Evolutionary conservation across 2,797 vertebrate species (phyloP).

Genomic region (Sebastes paucispinis): DNA sequence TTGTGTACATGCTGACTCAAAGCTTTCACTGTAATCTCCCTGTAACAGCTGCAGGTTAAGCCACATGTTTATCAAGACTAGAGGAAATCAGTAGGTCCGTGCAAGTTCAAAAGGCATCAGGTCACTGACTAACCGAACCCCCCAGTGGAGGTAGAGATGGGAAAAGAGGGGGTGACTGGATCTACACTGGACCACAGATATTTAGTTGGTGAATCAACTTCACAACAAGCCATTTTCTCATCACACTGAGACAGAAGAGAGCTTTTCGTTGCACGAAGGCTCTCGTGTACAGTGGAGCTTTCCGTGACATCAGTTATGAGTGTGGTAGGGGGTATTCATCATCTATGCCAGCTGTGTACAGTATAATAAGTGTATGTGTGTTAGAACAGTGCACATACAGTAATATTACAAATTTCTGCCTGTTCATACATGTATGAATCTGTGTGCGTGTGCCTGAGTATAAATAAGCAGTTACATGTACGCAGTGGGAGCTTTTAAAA

Average conservation of each 20-base stretch:
- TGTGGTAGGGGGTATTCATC: background rate
- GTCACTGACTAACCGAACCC: slow-evolving; percentile 57
- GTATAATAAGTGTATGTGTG: background rate
- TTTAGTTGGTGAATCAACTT: slow-evolving; percentile 53
- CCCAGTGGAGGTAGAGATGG: slow-evolving; percentile 50
- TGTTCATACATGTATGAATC: background rate
- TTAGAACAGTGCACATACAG: background rate
- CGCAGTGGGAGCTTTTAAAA: slow-evolving; percentile 8
- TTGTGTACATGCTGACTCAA: slow-evolving; percentile 59
- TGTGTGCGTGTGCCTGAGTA: background rate
- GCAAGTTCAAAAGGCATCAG: slow-evolving; percentile 62
- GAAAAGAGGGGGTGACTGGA: slow-evolving; percentile 64
- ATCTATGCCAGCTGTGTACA: slow-evolving; percentile 13
- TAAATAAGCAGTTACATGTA: background rate
- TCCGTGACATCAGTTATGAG: slow-evolving; percentile 31
- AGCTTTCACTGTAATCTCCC: slow-evolving; percentile 56
- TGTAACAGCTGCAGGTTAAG: slow-evolving; percentile 63
- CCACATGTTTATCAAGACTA: slow-evolving; percentile 70
- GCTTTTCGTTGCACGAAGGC: slow-evolving; percentile 34
- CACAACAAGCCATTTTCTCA: slow-evolving; percentile 52
- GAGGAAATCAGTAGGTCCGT: slow-evolving; percentile 27
- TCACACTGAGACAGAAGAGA: slow-evolving; percentile 17
- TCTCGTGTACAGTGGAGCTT: slow-evolving; percentile 3
- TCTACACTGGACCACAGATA: slow-evolving; percentile 43
- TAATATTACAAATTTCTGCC: background rate